Evolutionary conservation across 2,113 vertebrate genomes (phyloP), one percentile per base, ranked within the genome.

Genomic region (Chloebia gouldiae): DNA sequence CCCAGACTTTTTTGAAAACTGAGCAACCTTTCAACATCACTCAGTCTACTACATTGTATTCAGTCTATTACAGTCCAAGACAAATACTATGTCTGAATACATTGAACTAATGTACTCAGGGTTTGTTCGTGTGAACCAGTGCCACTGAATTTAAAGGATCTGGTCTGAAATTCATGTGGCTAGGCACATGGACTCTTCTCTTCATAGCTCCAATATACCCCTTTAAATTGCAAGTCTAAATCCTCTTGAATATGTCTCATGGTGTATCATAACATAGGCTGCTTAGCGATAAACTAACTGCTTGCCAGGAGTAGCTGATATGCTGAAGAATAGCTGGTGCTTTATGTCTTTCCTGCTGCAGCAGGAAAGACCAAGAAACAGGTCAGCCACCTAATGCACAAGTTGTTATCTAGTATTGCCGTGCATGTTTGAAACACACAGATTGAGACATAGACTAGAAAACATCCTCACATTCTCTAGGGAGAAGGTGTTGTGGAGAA

Each of bases 11-110:
- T 81, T 47, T 3, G 3, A 40, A 93, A 82, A 80, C 8, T 10
- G 19, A 18, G 11, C 0, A 0, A 68, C 22, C 5, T 81, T 88
- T 40, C 27, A 54, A 10, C 24, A 69, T 28, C 28, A 31, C 17
- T 14, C 10, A 27, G 37, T 27, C 23, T 47, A 2, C 19, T 49
- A 9, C 4, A 17, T 18, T 60, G 13, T 35, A 30, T 23, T 16
- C 10, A n/a, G 60, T 21, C n/a, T 53, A 2, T 22, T 44, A 14
- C 28, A 54, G 37, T 54, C 20, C 42, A 57, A 69, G 30, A 20
- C 20, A 72, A 63, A 56, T 44, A 12, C 7, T 35, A 0, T 14
- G 4, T 33, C 42, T 63, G 70, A 44, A 40, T 57, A 35, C 5
- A 37, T 68, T 69, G 20, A 7, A 30, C 11, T 83, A 37, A 44